Base-by-base conservation (phyloP, 2,797 vertebrate species). In the Esox lucius region DNA sequence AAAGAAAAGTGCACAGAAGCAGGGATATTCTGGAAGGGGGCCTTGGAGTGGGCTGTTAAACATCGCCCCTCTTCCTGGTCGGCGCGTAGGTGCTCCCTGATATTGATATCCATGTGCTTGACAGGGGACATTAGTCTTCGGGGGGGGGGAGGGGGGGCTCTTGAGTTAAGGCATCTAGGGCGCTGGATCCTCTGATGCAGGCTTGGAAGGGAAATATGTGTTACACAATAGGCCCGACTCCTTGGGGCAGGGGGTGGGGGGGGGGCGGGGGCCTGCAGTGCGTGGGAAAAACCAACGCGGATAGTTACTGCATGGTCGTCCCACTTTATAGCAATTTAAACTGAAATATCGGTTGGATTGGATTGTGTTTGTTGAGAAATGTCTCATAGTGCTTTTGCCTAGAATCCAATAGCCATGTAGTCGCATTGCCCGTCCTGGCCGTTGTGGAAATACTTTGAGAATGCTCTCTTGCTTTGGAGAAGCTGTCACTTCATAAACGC, bases 111-210 rank as follows among this genome's bases (percentile, higher is more conserved):
- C 79, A 42, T 72, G 71, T 74, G 74, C 69, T 84, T 86, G 86
- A 89, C 87, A 87, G 74, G 77, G 71, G 77, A 83, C 80, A 87
- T 91, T 88, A 85, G 79, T 90, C 88, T 87, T 89, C 71, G 75
- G 75, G 82, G 89, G 81, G 67, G 80, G 81, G 85, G n/a, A n/a
- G n/a, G n/a, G n/a, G n/a, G n/a, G n/a, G n/a, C n/a, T n/a, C 59
- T 89, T 88, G 84, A 86, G 84, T 91, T 89, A 80, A 83, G 74
- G 82, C 17, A 73, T 85, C 83, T 75, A 75, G 78, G 76, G 71
- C 75, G 75, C 84, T 79, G 68, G 80, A 87, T 85, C 79, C 71
- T 81, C 78, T 80, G 72, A 76, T 39, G 28, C 75, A 49, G 62
- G 48, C 28, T 75, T 62, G 59, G 59, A 68, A 71, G 73, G 66